Evolutionary conservation across 2,113 vertebrate genomes (phyloP), one percentile per base, ranked within the genome.

Genomic region (Ornithorhynchus anatinus): DNA sequence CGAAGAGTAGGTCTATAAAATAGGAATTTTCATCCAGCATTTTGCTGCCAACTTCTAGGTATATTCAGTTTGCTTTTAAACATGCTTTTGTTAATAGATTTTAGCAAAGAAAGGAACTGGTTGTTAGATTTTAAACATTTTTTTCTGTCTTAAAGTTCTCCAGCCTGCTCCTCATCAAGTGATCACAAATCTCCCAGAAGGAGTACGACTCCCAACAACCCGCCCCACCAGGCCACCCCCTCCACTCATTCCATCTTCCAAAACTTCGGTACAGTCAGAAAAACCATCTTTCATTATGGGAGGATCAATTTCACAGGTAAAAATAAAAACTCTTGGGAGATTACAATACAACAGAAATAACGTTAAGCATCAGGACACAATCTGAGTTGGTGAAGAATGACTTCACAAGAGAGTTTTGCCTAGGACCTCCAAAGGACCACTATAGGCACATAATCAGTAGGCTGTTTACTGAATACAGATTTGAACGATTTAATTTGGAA

Each of bases 271-370:
- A 60, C 87, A 92, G 63, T 94, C 96, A 12, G 97, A 99, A 90
- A 99, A 99, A 80, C 97, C 97, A 14, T 96, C 98, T 27, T 99
- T 99, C 89, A 97, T 98, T 84, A 96, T 98, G 84, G 98, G 98
- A 70, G 96, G 97, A 78, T 99, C 97, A 31, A 99, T 99, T 80
- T 99, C 96, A 74, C 97, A 98, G 95, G 98, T 98, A 90, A 88
- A 90, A 72, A n/a, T n/a, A n/a, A n/a, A n/a, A n/a, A n/a, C n/a
- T n/a, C n/a, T n/a, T n/a, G n/a, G n/a, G n/a, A n/a, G n/a, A n/a
- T n/a, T n/a, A n/a, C n/a, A n/a, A n/a, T n/a, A n/a, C n/a, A n/a
- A n/a, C n/a, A n/a, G n/a, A n/a, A n/a, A n/a, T n/a, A n/a, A n/a
- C n/a, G n/a, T n/a, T n/a, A n/a, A n/a, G n/a, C n/a, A n/a, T n/a